Conservation (phyloP, 2,888 invertebrate genomes). For the Conomelus anceps region DNA sequence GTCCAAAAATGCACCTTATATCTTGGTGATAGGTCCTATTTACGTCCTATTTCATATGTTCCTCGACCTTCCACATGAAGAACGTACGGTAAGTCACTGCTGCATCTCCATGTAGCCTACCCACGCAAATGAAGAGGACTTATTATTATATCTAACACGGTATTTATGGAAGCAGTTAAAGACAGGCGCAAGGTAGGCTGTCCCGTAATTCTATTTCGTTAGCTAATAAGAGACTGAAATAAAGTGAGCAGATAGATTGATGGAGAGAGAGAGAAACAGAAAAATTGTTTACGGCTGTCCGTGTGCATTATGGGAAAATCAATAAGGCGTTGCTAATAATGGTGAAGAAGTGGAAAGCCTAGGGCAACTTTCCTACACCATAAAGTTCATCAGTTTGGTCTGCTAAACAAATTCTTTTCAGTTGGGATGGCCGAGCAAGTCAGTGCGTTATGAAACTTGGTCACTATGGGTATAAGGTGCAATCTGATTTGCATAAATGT, state of each 20-base stretch:
- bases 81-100: no score
- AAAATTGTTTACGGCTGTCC: not conserved
- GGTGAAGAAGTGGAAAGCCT: not conserved
- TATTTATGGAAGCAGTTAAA: not conserved
- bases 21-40: no score
- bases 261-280: not conserved
- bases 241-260: not conserved
- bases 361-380: not conserved
- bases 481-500: not conserved
- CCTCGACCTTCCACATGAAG: no score
- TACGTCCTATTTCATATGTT: no score
- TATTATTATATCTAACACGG: not conserved
- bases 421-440: not conserved
- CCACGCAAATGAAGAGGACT: not conserved
- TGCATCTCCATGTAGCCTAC: not conserved
- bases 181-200: not conserved
- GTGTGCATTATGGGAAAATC: not conserved
- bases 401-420: not conserved
- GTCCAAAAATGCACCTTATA: no score
- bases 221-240: not conserved
- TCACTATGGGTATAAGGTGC: not conserved
- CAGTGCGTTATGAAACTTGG: not conserved
- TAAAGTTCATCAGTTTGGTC: not conserved
- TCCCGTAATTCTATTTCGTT: not conserved
- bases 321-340: not conserved